These are phyloP conservation scores for Philaethria dido DNA, from an alignment of 2,888 invertebrate genomes.

Conservation along the genomic window DNA sequence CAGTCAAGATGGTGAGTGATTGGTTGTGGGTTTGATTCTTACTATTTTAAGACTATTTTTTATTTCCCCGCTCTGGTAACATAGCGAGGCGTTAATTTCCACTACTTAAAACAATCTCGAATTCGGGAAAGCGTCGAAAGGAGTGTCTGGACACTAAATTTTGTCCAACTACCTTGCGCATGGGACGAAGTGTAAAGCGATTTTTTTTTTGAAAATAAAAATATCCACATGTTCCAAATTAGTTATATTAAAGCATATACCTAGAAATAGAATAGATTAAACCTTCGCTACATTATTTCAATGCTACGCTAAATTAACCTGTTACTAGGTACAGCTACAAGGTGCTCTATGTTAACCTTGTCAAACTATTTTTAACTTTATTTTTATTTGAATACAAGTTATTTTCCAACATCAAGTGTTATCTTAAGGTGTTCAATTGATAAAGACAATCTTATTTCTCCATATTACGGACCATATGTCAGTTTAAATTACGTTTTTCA, in stretches of 20 bases:
- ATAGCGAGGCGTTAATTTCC: too few relatives aligned
- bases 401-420: not conserved
- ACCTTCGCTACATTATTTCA: constrained; percentile 18
- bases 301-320: constrained; percentile 32
- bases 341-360: constrained; percentile 8
- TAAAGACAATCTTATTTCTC: constrained; percentile 19
- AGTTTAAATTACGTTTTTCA: constrained; percentile 18
- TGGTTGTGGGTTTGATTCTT: too few relatives aligned
- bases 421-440: constrained; percentile 11
- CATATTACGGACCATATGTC: constrained; percentile 12
- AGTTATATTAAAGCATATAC: not conserved
- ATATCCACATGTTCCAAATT: not conserved
- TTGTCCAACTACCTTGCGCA: too few relatives aligned
- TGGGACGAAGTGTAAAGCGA: too few relatives aligned
- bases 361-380: not conserved
- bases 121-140: too few relatives aligned
- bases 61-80: too few relatives aligned
- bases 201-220: not conserved
- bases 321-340: constrained; percentile 33
- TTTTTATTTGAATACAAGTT: fast-evolving
- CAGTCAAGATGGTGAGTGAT: too few relatives aligned
- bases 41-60: too few relatives aligned
- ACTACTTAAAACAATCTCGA: too few relatives aligned
- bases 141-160: too few relatives aligned
- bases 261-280: constrained; percentile 18